These are phyloP conservation scores for Syngnathus scovelli DNA, from an alignment of 2,113 vertebrate species.

Conservation along the genomic window DNA sequence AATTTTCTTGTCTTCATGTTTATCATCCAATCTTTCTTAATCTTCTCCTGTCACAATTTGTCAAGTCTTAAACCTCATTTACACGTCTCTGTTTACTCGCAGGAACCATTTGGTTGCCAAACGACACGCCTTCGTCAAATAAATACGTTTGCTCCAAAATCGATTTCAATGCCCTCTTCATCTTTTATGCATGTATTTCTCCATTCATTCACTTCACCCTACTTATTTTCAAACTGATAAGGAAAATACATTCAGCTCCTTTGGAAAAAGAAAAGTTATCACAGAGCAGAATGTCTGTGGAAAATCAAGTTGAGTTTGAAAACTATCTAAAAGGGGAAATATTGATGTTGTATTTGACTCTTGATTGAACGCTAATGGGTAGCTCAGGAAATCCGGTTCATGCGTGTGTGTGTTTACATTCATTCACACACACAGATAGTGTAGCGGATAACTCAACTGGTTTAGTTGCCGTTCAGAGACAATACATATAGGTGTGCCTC, in stretches of 20 bases:
- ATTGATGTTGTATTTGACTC: neutral
- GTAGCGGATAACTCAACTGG: too few species aligned
- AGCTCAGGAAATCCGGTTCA: neutral
- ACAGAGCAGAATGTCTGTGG: slow-evolving; percentile 12
- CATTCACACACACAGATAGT: too few species aligned
- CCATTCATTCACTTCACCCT: slow-evolving; percentile 9
- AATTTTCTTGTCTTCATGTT: neutral
- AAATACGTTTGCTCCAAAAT: slow-evolving; percentile 17
- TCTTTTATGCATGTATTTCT: slow-evolving; percentile 37
- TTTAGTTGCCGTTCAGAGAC: too few species aligned
- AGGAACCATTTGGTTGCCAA: slow-evolving; percentile 10
- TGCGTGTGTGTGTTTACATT: too few species aligned
- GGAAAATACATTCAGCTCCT: slow-evolving; percentile 28
- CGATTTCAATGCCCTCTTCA: slow-evolving; percentile 17
- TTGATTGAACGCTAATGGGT: neutral
- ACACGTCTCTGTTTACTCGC: slow-evolving; percentile 11
- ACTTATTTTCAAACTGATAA: slow-evolving; percentile 24
- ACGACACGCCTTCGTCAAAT: slow-evolving; percentile 15
- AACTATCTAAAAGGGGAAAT: slow-evolving; percentile 1
- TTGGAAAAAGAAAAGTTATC: slow-evolving; percentile 4
- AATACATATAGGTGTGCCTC: too few species aligned
- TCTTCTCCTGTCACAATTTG: neutral
- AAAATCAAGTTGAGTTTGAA: slow-evolving; percentile 8
- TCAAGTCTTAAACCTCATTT: slow-evolving; percentile 14
- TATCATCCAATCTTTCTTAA: neutral